Base-by-base conservation (phyloP, 2,888 invertebrate genomes). In the Polydrusus cervinus region DNA sequence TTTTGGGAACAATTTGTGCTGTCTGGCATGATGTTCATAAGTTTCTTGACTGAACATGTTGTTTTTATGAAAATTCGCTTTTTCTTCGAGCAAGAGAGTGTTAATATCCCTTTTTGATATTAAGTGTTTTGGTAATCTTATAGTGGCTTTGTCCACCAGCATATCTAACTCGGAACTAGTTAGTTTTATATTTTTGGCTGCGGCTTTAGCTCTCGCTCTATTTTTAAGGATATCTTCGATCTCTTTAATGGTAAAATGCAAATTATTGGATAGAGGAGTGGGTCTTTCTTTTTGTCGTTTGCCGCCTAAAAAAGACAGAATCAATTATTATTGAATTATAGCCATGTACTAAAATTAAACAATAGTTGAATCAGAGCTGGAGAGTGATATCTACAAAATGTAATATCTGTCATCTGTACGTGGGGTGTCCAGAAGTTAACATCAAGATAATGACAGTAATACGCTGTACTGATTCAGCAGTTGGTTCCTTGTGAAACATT, bases 121-220 rank as follows among this genome's bases (percentile, higher is more conserved):
- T 72, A 76, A 79, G 20, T 76, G 66, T 30, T 78, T 80, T 14
- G 78, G 70, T 30, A 80, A 79, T 62, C 79, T 84, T 20, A 81
- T 75, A 8, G 82, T 82, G 6, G 83, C 84, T 76, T 81, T 82
- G 8, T 79, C 78, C 40, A 85, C 79, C 16, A 84, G 73, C 38
- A 82, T 79, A 47, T 83, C 83, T 25, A 86, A 60, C 80, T 85
- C 85, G 57, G 82, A 78, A 65, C 84, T 84, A 0, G 84, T 83
- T 9, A 85, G 81, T 14, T 79, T 74, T 11, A 84, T 81, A 66
- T 84, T 81, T 61, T 80, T 82, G 69, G 80, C 79, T 0, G 80
- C 81, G 5, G 84, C 82, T 80, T 83, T 84, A 5, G 78, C 78
- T 68, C 81, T 82, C 0, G 85, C 84, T 53, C 85, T 73, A 14